Conservation (phyloP, 1,140 invertebrate species). For the Conus ventricosus region DNA sequence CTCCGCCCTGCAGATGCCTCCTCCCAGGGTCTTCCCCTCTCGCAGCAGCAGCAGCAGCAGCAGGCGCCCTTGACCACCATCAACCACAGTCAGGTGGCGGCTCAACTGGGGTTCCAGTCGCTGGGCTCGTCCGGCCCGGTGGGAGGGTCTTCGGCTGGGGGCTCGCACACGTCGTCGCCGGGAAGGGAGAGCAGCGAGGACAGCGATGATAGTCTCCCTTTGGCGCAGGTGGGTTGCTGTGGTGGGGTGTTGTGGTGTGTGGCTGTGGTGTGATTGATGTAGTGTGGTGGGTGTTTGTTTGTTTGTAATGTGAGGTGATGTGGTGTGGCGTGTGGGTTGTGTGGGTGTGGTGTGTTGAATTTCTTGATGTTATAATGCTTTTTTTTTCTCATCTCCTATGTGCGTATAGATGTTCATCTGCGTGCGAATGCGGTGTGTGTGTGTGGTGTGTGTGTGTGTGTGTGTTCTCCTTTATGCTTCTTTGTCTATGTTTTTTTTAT, state of each 20-base stretch:
- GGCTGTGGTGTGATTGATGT: not conserved
- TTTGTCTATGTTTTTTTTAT: conserved; percentile 1
- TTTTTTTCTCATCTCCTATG: too few relatives aligned
- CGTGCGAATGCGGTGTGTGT: too few relatives aligned
- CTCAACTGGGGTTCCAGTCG: conserved; percentile 45
- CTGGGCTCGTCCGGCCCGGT: conserved; percentile 32
- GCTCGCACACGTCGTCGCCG: conserved; percentile 56
- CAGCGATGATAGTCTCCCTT: conserved; percentile 90
- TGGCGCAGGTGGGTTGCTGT: conserved; percentile 64
- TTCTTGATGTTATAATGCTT: not conserved
- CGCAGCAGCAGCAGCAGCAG: conserved; percentile 14
- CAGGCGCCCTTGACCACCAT: conserved; percentile 41
- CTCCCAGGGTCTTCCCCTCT: conserved; percentile 14
- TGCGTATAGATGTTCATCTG: too few relatives aligned
- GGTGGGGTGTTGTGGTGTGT: not conserved
- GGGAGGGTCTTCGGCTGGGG: conserved; percentile 23
- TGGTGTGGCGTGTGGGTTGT: too few relatives aligned
- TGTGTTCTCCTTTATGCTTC: conserved; percentile 1
- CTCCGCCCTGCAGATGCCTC: conserved; percentile 14
- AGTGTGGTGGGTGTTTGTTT: not conserved
- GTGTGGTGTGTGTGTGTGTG: not conserved
- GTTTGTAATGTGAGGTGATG: not conserved
- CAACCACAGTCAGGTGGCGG: conserved; percentile 43
- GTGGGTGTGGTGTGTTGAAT: too few relatives aligned
- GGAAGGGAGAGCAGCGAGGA: conserved; percentile 82